Evolutionary conservation across 2,113 vertebrate genomes (phyloP).

Genomic region (Pristiophorus japonicus): DNA sequence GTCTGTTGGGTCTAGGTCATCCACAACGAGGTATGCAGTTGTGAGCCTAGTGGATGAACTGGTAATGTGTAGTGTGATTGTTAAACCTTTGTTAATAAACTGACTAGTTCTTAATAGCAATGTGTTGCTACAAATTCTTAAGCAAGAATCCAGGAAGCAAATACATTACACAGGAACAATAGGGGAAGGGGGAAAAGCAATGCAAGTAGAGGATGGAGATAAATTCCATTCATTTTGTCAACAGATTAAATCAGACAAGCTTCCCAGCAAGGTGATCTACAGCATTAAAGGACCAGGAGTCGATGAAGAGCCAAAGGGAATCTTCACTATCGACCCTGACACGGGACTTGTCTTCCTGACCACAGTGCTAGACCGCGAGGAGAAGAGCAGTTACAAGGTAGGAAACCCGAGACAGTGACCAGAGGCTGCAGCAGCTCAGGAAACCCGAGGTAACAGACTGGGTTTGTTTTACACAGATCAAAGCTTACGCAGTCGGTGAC

Average conservation of each 20-base stretch:
- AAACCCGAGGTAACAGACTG: background rate
- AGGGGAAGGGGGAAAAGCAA: background rate
- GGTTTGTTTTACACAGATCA: slow-evolving; percentile 61
- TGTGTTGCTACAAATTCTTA: too few species aligned
- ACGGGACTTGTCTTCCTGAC: slow-evolving; percentile 81
- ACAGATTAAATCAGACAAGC: slow-evolving; percentile 94
- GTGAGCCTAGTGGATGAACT: too few species aligned
- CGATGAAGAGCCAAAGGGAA: slow-evolving; percentile 78
- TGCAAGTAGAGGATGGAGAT: background rate
- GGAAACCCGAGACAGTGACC: background rate
- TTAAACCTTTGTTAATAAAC: too few species aligned
- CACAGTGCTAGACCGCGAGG: slow-evolving; percentile 79
- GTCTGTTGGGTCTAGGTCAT: too few species aligned
- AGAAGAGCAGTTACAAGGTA: slow-evolving; percentile 75
- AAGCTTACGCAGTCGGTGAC: slow-evolving; percentile 83
- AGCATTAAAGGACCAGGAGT: slow-evolving; percentile 89
- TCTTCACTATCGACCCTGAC: slow-evolving; percentile 88
- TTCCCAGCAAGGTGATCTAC: slow-evolving; percentile 80
- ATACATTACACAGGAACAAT: too few species aligned
- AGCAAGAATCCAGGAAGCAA: too few species aligned
- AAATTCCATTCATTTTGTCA: slow-evolving; percentile 19
- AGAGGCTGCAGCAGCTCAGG: background rate
- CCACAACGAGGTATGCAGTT: too few species aligned
- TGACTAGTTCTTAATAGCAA: too few species aligned
- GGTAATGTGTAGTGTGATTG: too few species aligned